phyloP scores from a whole-genome alignment of 2,888 invertebrate genomes.

The Camptogramma bilineatum region DNA sequence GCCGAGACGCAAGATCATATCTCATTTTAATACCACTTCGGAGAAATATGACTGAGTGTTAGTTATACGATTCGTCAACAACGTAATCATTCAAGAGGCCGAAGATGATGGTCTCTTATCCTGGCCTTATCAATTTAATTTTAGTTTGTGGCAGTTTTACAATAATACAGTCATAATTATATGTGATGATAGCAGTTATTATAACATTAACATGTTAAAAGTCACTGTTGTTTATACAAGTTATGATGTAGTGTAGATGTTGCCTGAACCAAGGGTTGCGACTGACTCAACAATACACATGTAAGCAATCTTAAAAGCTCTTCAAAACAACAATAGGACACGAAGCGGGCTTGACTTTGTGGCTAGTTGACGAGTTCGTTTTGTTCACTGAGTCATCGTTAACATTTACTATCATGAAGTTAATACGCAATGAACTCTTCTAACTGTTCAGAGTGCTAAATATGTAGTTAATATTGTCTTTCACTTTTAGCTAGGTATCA shows the following conservation, averaged over 20 bases:
- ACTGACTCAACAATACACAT: slow-evolving; percentile 50
- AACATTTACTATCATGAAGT: slow-evolving; percentile 64
- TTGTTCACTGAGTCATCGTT: slow-evolving; percentile 57
- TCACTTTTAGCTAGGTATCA: slow-evolving; percentile 4
- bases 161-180: slow-evolving; percentile 25
- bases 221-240: slow-evolving; percentile 45
- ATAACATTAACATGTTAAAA: slow-evolving; percentile 34
- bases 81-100: slow-evolving; percentile 22
- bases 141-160: slow-evolving; percentile 27
- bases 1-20: slow-evolving; percentile 41
- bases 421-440: slow-evolving; percentile 55
- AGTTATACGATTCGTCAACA: slow-evolving; percentile 24
- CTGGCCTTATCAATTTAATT: slow-evolving; percentile 26
- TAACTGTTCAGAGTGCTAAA: not conserved
- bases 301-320: slow-evolving; percentile 59
- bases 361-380: slow-evolving; percentile 53
- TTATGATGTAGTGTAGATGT: slow-evolving; percentile 41
- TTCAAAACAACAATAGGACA: slow-evolving; percentile 69
- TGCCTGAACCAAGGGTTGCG: slow-evolving; percentile 44
- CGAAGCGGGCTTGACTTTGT: slow-evolving; percentile 70
- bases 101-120: slow-evolving; percentile 21
- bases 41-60: slow-evolving; percentile 20
- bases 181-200: slow-evolving; percentile 31
- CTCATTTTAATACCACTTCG: slow-evolving; percentile 26
- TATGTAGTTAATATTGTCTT: not conserved